A percentile compares a stretch with the other conserved stretches of the same genome.
phyloP scores from a whole-genome alignment of 2,113 vertebrate species.

The Meleagris gallopavo region DNA sequence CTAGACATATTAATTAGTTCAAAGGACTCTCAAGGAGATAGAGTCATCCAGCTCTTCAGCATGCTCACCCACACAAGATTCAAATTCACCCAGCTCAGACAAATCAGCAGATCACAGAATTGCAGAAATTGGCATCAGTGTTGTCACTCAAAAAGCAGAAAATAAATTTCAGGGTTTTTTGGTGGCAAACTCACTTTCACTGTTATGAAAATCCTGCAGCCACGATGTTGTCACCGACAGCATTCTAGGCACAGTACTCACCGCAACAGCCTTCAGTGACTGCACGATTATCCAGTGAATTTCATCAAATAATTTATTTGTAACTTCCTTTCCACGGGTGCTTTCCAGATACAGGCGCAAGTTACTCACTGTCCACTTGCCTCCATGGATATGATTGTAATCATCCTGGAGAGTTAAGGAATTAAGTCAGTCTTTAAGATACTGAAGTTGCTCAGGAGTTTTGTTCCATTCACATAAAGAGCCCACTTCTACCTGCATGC shows the following conservation, averaged over 20 bases:
- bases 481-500: not conserved
- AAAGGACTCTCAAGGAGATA: not conserved
- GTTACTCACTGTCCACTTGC: slow-evolving; percentile 97
- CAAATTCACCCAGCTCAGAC: not conserved
- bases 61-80: not conserved
- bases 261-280: slow-evolving; percentile 95
- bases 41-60: not conserved
- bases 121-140: not conserved
- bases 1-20: not conserved
- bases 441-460: not conserved
- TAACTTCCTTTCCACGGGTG: slow-evolving; percentile 94
- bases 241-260: slow-evolving; percentile 73
- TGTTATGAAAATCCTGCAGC: not conserved
- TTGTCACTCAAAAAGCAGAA: not conserved
- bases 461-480: not conserved
- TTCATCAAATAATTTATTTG: slow-evolving; percentile 92
- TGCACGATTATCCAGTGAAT: slow-evolving; percentile 98
- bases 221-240: not conserved
- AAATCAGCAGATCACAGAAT: not conserved
- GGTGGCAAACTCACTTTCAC: not conserved
- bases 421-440: not conserved
- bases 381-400: slow-evolving; percentile 97
- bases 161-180: rapidly evolving
- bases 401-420: slow-evolving; percentile 85
- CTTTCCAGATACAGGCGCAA: slow-evolving; percentile 95